Conservation (phyloP, 2,888 invertebrate species). For the Drosophila mimica region DNA sequence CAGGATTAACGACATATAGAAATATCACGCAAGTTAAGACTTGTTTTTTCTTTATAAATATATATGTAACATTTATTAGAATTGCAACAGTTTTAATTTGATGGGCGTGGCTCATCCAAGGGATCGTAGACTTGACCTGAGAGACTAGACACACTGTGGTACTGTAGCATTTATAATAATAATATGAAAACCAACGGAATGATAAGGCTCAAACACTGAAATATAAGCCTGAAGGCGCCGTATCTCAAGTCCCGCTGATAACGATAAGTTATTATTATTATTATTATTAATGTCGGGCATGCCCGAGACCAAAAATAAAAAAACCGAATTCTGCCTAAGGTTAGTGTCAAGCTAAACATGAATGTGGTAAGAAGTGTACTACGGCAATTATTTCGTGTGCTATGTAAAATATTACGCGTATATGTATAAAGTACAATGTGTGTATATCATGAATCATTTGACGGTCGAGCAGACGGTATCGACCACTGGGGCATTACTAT, state of each 20-base stretch:
- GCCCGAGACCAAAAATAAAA: slow-evolving; percentile 14
- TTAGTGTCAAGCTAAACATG: slow-evolving; percentile 51
- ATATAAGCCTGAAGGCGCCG: slow-evolving; percentile 42
- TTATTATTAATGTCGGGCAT: slow-evolving; percentile 32
- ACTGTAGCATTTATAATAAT: background rate
- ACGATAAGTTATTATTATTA: slow-evolving; percentile 55
- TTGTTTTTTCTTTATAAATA: background rate
- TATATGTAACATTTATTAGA: background rate
- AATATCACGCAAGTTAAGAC: slow-evolving; percentile 39
- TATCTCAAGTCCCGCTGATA: slow-evolving; percentile 61
- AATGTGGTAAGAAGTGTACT: slow-evolving; percentile 46
- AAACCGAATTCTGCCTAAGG: background rate
- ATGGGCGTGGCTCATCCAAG: slow-evolving; percentile 30
- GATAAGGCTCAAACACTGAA: slow-evolving; percentile 49
- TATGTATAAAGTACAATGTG: background rate
- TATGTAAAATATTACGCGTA: slow-evolving; percentile 4
- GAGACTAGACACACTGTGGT: slow-evolving; percentile 5
- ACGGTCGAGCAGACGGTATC: slow-evolving; percentile 2
- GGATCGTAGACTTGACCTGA: slow-evolving; percentile 5
- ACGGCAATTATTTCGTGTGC: slow-evolving; percentile 7
- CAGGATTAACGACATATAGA: slow-evolving; percentile 28
- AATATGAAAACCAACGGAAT: slow-evolving; percentile 27
- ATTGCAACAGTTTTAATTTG: slow-evolving; percentile 24
- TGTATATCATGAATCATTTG: slow-evolving; percentile 43
- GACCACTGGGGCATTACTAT: slow-evolving; percentile 29